phyloP scores from a whole-genome alignment of 1,140 invertebrate genomes.

The Zophobas atratus region DNA sequence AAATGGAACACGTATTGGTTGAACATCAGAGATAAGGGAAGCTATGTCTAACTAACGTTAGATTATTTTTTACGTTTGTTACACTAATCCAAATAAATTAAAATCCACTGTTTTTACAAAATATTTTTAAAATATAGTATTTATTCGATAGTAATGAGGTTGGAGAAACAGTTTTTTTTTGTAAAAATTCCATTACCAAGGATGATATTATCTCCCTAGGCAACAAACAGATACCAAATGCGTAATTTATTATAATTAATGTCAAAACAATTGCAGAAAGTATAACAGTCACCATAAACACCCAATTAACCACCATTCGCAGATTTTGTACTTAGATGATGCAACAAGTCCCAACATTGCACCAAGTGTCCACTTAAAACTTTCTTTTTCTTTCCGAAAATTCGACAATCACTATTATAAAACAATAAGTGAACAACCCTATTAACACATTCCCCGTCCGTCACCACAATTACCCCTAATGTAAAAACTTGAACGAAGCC shows the following conservation, averaged over 20 bases:
- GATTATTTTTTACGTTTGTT: too few relatives aligned
- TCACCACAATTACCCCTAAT: conserved; percentile 6
- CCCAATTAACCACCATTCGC: not conserved
- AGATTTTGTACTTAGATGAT: conserved; percentile 23
- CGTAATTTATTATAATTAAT: conserved; percentile 33
- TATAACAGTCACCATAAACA: conserved; percentile 28
- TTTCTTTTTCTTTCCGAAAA: too few relatives aligned
- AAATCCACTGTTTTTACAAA: too few relatives aligned
- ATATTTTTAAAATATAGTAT: too few relatives aligned
- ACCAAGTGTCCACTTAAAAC: not conserved
- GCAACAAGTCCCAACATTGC: conserved; percentile 22
- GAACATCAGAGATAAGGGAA: too few relatives aligned
- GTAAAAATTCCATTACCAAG: conserved; percentile 9
- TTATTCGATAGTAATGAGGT: too few relatives aligned
- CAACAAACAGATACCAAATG: conserved; percentile 9
- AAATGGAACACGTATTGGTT: too few relatives aligned
- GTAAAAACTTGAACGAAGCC: not conserved
- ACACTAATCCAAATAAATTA: too few relatives aligned
- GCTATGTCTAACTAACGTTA: too few relatives aligned
- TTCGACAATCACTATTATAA: too few relatives aligned
- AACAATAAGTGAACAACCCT: too few relatives aligned
- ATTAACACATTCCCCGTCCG: too few relatives aligned
- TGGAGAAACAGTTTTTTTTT: not conserved
- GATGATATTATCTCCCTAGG: not conserved
- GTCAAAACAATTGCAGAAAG: conserved; percentile 33